phyloP scores from a whole-genome alignment of 2,797 vertebrate species.

The Oceanodroma leucorhoa region DNA sequence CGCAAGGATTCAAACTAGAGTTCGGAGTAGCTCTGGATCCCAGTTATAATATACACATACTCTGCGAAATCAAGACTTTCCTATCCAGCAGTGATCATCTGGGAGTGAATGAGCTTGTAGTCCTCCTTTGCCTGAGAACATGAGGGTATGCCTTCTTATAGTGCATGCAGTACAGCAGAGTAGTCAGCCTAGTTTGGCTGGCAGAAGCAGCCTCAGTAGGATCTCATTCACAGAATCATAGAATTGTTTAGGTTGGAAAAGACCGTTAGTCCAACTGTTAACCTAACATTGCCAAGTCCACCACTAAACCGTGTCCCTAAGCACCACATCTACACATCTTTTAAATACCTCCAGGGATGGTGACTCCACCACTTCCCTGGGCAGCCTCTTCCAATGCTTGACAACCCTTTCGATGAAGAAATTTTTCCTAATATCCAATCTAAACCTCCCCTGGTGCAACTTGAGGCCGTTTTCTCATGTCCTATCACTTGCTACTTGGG shows the following conservation, averaged over 20 bases:
- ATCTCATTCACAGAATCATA: neutral
- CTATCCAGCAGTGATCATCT: neutral
- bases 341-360: neutral
- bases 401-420: neutral
- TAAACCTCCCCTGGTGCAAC: neutral
- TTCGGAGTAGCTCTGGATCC: neutral
- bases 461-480: neutral
- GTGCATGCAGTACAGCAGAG: neutral
- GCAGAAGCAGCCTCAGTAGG: neutral
- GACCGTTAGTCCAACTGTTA: neutral
- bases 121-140: neutral
- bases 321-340: neutral
- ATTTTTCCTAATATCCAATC: neutral
- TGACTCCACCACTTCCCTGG: neutral
- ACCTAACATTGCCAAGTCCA: neutral
- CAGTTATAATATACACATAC: neutral
- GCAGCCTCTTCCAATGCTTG: neutral
- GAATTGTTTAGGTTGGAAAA: neutral
- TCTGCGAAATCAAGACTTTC: neutral
- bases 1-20: neutral
- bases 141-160: neutral
- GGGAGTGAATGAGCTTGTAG: neutral
- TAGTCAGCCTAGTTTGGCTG: neutral
- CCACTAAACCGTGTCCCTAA: neutral
- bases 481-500: neutral